Evolutionary conservation across 2,888 invertebrate species (phyloP), one percentile per base, ranked within the genome.

Genomic region (Hybos culiciformis): DNA sequence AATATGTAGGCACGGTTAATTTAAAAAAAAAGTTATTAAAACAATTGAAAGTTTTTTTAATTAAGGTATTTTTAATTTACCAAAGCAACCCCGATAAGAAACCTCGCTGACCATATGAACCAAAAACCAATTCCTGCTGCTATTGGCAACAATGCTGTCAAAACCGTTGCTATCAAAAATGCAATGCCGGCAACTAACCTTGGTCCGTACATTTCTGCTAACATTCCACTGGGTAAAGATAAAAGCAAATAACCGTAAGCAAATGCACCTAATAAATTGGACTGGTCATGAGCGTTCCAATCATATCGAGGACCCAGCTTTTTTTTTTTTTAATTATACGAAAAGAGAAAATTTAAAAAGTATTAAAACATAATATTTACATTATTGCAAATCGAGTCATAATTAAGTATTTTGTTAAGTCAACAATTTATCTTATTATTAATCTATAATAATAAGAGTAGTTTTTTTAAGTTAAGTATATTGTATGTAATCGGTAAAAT

Each of bases 181-280:
- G 70, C 67, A 29, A 70, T 63, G 0, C 77, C 71, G 1, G 79
- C 71, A 20, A 77, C 73, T 48, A 71, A 70, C 26, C 74, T 69
- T 1, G 79, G 80, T 61, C 79, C 72, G 41, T 68, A 74, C 45
- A 72, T 67, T 58, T 80, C 80, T 0, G 80, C 76, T n/a, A 78
- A 58, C 55, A 75, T 71, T 4, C 80, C 81, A 1, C 74, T n/a
- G 12, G n/a, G 5, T 45, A 80, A 58, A 7, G 78, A 78, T 23
- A 78, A 77, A 21, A 78, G 52, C 14, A 77, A 73, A 50, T 80
- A 80, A 24, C 79, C 78, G 74, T 79, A 80, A 56, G 80, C 81
- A 53, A 77, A 81, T 0, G 78, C 70, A 2, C 79, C 79, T 20
- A 81, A 60, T 9, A 81, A 71, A 24, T 74, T 56, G 1, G 77